phyloP scores from a whole-genome alignment of 2,888 invertebrate genomes.

The Dicyrtoma fusca region DNA sequence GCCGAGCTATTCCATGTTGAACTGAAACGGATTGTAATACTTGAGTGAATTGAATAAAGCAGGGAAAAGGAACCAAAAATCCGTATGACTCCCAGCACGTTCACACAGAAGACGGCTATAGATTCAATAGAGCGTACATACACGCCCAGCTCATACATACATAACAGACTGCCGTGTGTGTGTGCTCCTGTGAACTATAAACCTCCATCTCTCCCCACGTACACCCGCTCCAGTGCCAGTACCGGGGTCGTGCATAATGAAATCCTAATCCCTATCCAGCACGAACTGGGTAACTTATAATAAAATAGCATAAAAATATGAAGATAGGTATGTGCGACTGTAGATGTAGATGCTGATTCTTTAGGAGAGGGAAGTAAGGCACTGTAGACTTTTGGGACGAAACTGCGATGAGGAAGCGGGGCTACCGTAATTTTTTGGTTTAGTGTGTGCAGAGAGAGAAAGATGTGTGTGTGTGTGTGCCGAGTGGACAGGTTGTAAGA shows the following conservation, averaged over 20 bases:
- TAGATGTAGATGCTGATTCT: no score
- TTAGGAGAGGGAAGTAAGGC: not conserved
- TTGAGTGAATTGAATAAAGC: conserved; percentile 28
- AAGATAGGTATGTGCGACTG: no score
- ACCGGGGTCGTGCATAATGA: no score
- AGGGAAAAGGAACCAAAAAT: conserved; percentile 12
- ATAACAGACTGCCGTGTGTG: not conserved
- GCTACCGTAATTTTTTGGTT: not conserved
- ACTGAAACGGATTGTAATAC: conserved; percentile 21
- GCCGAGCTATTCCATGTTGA: conserved; percentile 24
- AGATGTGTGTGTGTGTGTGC: not conserved
- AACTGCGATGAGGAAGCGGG: not conserved
- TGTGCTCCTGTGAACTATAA: not conserved
- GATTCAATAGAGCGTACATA: not conserved
- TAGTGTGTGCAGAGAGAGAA: not conserved
- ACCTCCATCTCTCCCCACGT: no score
- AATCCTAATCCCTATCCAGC: no score
- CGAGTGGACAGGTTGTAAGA: not conserved
- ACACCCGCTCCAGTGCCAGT: no score
- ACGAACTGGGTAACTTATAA: no score
- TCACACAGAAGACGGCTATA: not conserved
- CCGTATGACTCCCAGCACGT: conserved; percentile 4
- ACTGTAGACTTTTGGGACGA: not conserved
- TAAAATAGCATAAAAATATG: no score
- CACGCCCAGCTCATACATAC: not conserved